Conservation (phyloP, 2,113 vertebrate species). For the Callithrix jacchus region DNA sequence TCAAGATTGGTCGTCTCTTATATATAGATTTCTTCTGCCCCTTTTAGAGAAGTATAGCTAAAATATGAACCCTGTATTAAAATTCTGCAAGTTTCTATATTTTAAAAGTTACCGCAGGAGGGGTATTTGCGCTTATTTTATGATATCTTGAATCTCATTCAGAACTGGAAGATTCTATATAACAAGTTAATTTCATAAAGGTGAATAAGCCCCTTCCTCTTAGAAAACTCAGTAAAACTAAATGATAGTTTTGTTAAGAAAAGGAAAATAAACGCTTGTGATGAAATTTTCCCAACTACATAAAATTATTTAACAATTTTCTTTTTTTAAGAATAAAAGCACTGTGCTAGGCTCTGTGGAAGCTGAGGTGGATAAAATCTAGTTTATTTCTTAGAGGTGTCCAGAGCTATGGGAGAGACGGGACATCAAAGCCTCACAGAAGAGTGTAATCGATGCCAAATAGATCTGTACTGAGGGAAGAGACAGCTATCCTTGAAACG, state of each 20-base stretch:
- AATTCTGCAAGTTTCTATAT: neutral
- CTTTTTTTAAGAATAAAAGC: neutral
- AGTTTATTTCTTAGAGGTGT: neutral
- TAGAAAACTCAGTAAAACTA: neutral
- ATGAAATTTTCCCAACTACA: neutral
- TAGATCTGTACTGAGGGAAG: neutral
- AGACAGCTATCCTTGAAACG: neutral
- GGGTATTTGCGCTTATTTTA: neutral
- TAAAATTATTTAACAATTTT: neutral
- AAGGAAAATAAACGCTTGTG: neutral
- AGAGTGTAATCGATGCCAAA: neutral
- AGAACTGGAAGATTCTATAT: neutral
- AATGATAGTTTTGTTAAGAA: neutral
- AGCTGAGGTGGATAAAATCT: neutral
- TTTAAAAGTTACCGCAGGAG: neutral
- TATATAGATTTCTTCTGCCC: neutral
- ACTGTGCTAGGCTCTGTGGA: neutral
- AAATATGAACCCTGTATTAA: neutral
- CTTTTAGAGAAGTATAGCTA: neutral
- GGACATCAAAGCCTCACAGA: neutral
- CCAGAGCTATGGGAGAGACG: neutral
- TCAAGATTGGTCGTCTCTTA: neutral
- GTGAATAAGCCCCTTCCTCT: neutral
- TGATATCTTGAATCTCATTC: neutral
- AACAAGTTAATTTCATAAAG: constrained; percentile 48